Percentiles rank a stretch among this genome's conserved stretches.
These are phyloP conservation scores for Neoniphon sammara DNA, from an alignment of 2,797 vertebrate genomes.

Conservation along the genomic window DNA sequence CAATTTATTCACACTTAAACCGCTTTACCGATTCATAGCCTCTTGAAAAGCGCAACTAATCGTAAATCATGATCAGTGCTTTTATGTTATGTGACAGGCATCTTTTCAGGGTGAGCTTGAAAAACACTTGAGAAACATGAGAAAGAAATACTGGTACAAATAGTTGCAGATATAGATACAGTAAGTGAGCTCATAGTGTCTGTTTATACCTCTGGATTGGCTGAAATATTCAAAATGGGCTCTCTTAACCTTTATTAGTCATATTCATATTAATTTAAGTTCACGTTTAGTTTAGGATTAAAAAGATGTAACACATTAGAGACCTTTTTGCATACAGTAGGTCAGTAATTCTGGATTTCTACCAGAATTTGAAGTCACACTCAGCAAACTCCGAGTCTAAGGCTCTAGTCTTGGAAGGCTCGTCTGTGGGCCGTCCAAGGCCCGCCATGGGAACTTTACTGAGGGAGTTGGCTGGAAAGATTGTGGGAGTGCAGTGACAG, in stretches of 20 bases:
- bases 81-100: neutral
- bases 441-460: conserved; percentile 90
- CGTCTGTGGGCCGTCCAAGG: conserved; percentile 77
- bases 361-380: conserved; percentile 41
- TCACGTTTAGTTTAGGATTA: neutral
- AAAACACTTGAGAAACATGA: neutral
- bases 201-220: neutral
- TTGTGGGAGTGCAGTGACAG: conserved; percentile 84
- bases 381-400: conserved; percentile 54
- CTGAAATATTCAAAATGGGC: neutral
- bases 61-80: neutral
- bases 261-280: too few relatives aligned
- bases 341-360: conserved; percentile 9
- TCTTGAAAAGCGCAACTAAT: neutral
- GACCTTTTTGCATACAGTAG: neutral
- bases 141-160: neutral
- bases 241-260: neutral
- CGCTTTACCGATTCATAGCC: neutral
- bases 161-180: neutral
- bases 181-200: neutral
- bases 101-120: too few relatives aligned
- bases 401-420: conserved; percentile 52
- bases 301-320: neutral
- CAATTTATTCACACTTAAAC: neutral
- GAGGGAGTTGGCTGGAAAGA: conserved; percentile 86